Percentiles rank a stretch among this genome's conserved stretches.
Conservation (phyloP, 2,888 invertebrate species). For the Pyrochroa serraticornis region DNA sequence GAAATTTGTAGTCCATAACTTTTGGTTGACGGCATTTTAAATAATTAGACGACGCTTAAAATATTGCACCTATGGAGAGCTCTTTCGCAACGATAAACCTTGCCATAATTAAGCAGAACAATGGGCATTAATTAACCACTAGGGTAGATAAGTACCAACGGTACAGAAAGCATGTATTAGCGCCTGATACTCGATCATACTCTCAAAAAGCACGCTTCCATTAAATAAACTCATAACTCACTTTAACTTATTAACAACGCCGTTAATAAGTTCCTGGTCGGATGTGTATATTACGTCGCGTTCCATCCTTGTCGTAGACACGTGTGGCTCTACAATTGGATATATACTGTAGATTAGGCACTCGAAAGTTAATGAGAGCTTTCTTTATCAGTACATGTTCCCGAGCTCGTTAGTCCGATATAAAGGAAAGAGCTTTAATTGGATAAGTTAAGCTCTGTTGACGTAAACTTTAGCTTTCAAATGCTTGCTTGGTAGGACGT, state of each 20-base stretch:
- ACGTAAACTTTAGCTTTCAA: constrained; percentile 53
- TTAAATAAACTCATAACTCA: constrained; percentile 31
- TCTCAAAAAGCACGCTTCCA: constrained; percentile 21
- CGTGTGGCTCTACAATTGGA: constrained; percentile 35
- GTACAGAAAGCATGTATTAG: constrained; percentile 12
- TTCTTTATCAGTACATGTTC: constrained; percentile 54
- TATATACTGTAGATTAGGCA: constrained; percentile 40
- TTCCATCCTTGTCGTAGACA: constrained; percentile 26
- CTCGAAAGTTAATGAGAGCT: constrained; percentile 48
- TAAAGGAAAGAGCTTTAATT: constrained; percentile 55
- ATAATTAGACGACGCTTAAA: background rate
- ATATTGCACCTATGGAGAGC: background rate
- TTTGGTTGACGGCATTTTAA: constrained; percentile 13
- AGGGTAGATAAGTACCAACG: constrained; percentile 22
- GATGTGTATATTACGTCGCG: background rate
- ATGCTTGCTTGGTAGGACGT: constrained; percentile 42
- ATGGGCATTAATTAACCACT: constrained; percentile 26
- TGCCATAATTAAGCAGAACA: constrained; percentile 25
- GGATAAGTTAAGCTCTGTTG: constrained; percentile 55
- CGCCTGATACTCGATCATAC: constrained; percentile 22
- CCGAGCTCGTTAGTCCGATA: constrained; percentile 53
- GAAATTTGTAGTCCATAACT: constrained; percentile 23
- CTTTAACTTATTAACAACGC: constrained; percentile 22
- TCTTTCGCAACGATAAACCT: constrained; percentile 16
- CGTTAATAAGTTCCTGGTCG: constrained; percentile 6